Evolutionary conservation across 2,113 vertebrate species (phyloP).

Genomic region (Microcebus jonahi): DNA sequence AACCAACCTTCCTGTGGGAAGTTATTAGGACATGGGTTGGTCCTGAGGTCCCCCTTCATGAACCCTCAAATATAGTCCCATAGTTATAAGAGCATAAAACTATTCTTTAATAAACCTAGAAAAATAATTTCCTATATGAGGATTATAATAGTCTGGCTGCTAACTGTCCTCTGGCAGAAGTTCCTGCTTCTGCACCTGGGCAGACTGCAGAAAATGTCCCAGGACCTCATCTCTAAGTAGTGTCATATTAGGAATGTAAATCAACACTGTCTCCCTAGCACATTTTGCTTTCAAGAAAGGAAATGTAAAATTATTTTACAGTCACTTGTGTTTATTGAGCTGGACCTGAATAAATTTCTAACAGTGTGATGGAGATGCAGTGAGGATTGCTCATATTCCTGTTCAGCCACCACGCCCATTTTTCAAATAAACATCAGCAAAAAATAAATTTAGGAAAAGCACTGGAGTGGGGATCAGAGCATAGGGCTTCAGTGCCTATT

Average conservation of each 20-base stretch:
- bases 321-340: slow-evolving; percentile 75
- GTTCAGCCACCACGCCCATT: slow-evolving; percentile 6
- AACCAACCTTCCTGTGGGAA: slow-evolving; percentile 80
- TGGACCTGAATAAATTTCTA: slow-evolving; percentile 30
- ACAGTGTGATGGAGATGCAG: background rate
- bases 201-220: slow-evolving; percentile 59
- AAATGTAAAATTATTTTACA: slow-evolving; percentile 79
- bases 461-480: background rate
- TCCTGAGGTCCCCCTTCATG: slow-evolving; percentile 83
- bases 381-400: background rate
- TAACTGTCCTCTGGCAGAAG: slow-evolving; percentile 62
- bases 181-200: slow-evolving; percentile 54
- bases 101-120: slow-evolving; percentile 75
- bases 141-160: slow-evolving; percentile 40
- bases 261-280: slow-evolving; percentile 70
- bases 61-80: slow-evolving; percentile 65
- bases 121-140: slow-evolving; percentile 74
- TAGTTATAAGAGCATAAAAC: slow-evolving; percentile 73
- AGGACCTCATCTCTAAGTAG: slow-evolving; percentile 72
- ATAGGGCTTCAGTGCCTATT: background rate
- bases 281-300: slow-evolving; percentile 77
- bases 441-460: slow-evolving; percentile 43
- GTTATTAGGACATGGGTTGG: slow-evolving; percentile 80
- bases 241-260: slow-evolving; percentile 61
- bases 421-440: slow-evolving; percentile 33